These are phyloP conservation scores for Muricea muricata DNA, from an alignment of 92 coral and sea anemone genomes.

Conservation along the genomic window DNA sequence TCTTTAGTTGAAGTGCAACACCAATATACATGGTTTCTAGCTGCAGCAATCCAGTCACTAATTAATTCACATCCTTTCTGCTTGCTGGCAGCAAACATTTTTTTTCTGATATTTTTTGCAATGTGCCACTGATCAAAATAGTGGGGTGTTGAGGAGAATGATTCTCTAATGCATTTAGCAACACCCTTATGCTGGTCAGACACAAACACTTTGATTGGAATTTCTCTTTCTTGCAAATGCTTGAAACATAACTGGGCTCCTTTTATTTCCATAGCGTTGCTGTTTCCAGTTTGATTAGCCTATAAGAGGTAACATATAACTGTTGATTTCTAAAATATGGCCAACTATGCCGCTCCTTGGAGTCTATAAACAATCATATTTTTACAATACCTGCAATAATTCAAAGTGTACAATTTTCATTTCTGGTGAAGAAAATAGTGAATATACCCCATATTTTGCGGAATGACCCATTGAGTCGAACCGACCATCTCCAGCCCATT, in stretches of 20 bases:
- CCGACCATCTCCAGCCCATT: constrained; percentile 29
- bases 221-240: constrained; percentile 23
- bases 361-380: no score
- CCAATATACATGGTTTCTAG: constrained; percentile 52
- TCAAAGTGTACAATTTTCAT: constrained; percentile 51
- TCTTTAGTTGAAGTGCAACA: constrained; percentile 51
- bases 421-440: constrained; percentile 37
- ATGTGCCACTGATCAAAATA: no score
- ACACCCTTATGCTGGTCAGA: constrained; percentile 54
- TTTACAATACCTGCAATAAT: constrained; percentile 45
- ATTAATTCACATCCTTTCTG: constrained; percentile 54
- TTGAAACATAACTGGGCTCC: constrained; percentile 46
- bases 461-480: no score
- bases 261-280: constrained; percentile 50
- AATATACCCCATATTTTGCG: constrained; percentile 47
- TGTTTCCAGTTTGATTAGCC: constrained; percentile 47
- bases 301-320: no score
- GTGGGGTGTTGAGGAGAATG: constrained; percentile 29
- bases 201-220: constrained; percentile 53
- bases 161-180: constrained; percentile 43
- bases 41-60: constrained; percentile 47
- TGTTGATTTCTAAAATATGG: no score
- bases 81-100: constrained; percentile 55
- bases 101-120: constrained; percentile 45
- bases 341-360: no score